Conservation (phyloP, 2,113 vertebrate genomes). For the Charina bottae region DNA sequence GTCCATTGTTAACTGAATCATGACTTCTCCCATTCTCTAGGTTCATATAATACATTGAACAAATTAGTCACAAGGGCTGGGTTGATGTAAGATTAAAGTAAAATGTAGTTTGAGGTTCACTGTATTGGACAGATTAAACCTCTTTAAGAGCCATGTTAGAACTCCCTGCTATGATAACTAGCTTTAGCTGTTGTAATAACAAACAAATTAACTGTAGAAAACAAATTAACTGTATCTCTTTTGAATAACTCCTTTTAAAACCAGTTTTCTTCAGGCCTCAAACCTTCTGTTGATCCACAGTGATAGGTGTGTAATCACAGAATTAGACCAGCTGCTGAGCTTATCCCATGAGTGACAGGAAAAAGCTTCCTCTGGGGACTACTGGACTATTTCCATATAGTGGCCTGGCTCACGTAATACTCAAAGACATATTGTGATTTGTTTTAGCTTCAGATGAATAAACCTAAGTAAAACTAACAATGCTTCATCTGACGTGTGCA, state of each 20-base stretch:
- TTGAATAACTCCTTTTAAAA: not conserved
- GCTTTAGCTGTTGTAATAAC: not conserved
- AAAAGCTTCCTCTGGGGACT: not conserved
- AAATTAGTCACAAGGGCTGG: not conserved
- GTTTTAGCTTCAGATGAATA: not conserved
- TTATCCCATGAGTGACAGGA: not conserved
- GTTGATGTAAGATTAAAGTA: not conserved
- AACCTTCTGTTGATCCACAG: not conserved
- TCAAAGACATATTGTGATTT: not conserved
- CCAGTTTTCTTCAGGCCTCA: not conserved
- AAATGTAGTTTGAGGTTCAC: not conserved
- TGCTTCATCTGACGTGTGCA: not conserved
- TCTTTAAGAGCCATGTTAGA: not conserved
- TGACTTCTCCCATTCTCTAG: not conserved
- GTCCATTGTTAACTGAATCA: not conserved
- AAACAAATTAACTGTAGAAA: not conserved
- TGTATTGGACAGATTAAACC: not conserved
- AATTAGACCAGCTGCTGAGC: not conserved
- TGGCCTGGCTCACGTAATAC: not conserved
- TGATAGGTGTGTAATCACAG: not conserved
- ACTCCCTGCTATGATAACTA: not conserved
- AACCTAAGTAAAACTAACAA: not conserved
- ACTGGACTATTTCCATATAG: not conserved
- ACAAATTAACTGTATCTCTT: not conserved
- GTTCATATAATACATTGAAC: not conserved